Evolutionary conservation across 2,888 invertebrate species (phyloP).

Genomic region (Lithophane leautieri): DNA sequence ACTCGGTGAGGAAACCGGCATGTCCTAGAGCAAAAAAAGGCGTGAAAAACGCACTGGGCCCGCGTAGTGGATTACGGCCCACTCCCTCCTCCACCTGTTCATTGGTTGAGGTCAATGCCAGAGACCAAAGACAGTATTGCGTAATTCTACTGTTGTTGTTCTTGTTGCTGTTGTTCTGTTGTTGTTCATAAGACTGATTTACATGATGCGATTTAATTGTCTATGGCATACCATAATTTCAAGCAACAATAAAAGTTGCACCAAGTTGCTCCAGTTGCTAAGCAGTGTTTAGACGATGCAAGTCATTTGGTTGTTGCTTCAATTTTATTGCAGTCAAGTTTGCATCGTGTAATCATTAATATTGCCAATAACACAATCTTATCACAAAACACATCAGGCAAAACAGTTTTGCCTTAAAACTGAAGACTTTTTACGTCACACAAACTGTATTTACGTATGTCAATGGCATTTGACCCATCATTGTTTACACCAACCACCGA

Average conservation of each 20-base stretch:
- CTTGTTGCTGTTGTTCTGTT: too few relatives aligned
- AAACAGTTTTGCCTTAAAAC: slow-evolving; percentile 26
- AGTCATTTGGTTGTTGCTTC: neutral
- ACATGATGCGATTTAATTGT: too few relatives aligned
- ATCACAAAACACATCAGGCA: slow-evolving; percentile 17
- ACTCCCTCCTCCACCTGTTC: too few relatives aligned
- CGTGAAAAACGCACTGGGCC: too few relatives aligned
- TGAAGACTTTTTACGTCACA: slow-evolving; percentile 67
- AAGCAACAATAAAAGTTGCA: neutral
- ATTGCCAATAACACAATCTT: slow-evolving; percentile 25
- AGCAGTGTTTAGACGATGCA: neutral
- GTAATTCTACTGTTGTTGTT: too few relatives aligned
- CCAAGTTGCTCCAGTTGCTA: neutral
- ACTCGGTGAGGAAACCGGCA: too few relatives aligned
- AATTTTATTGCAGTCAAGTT: neutral
- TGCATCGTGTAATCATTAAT: neutral
- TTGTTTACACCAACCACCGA: slow-evolving; percentile 71
- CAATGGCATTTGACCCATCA: slow-evolving; percentile 76
- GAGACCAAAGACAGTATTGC: too few relatives aligned
- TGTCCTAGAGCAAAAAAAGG: too few relatives aligned
- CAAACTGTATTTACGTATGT: slow-evolving; percentile 72
- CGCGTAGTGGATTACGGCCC: too few relatives aligned
- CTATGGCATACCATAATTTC: too few relatives aligned
- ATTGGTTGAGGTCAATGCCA: too few relatives aligned
- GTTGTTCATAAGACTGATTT: too few relatives aligned